Percentiles rank a stretch among this genome's conserved stretches.
Evolutionary conservation across 2,113 vertebrate genomes (phyloP).

Genomic region (Edolisoma coerulescens): DNA sequence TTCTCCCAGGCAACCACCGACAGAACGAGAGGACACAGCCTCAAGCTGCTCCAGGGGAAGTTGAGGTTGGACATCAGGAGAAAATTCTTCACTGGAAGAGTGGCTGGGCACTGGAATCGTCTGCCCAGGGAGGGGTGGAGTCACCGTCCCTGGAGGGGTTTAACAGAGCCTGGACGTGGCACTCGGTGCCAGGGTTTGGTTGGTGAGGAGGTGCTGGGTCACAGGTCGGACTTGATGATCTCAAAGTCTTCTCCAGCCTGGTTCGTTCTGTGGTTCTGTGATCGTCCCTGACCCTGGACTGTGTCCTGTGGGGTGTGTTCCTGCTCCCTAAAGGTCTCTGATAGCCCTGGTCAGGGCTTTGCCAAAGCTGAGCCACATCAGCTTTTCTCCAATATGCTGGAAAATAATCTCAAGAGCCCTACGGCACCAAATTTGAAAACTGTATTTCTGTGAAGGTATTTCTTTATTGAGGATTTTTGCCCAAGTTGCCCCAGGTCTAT

Average conservation of each 20-base stretch:
- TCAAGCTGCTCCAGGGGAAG: not conserved
- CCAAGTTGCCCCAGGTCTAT: not conserved
- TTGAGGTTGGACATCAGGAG: not conserved
- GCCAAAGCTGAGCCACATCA: not conserved
- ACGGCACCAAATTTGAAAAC: not conserved
- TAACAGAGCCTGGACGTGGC: not conserved
- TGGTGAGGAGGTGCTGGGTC: too few relatives aligned
- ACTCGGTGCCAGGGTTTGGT: not conserved
- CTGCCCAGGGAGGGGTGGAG: not conserved
- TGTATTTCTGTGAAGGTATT: too few relatives aligned
- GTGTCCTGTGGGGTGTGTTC: not conserved
- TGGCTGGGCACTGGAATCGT: rapidly evolving
- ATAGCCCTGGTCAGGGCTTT: not conserved
- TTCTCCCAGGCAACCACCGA: not conserved
- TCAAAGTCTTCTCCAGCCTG: not conserved
- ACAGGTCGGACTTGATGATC: not conserved
- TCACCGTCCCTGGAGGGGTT: not conserved
- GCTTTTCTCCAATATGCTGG: not conserved
- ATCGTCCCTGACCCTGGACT: not conserved
- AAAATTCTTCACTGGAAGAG: not conserved
- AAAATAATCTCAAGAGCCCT: not conserved
- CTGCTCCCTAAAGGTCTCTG: not conserved
- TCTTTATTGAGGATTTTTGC: not conserved
- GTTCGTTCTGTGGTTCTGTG: not conserved
- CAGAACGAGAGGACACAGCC: not conserved